Conservation (phyloP, 2,888 invertebrate species). For the Zygaena filipendulae region DNA sequence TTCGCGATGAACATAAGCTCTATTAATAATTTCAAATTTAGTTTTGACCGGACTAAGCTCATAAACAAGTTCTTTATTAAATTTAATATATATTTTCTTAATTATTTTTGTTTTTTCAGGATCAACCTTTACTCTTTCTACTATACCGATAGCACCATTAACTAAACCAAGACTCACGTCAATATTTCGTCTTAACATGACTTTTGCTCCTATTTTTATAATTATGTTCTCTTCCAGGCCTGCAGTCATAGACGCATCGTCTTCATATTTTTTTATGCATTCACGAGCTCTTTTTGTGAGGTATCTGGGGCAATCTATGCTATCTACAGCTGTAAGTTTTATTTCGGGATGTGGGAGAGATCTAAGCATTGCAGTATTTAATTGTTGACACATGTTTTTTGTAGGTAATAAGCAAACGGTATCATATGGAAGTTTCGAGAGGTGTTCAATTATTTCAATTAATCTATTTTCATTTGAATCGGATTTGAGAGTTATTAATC, state of each 20-base stretch:
- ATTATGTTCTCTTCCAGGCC: slow-evolving; percentile 15
- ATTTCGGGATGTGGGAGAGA: slow-evolving; percentile 6
- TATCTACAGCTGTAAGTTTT: slow-evolving; percentile 10
- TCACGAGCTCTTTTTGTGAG: slow-evolving; percentile 13
- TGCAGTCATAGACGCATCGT: slow-evolving; percentile 16
- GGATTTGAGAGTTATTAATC: slow-evolving; percentile 12
- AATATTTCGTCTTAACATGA: slow-evolving; percentile 16
- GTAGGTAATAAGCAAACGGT: slow-evolving; percentile 24
- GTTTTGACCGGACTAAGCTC: slow-evolving; percentile 9
- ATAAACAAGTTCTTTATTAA: slow-evolving; percentile 8
- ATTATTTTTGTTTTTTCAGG: slow-evolving; percentile 8
- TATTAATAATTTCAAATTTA: slow-evolving; percentile 17
- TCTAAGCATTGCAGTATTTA: slow-evolving; percentile 17
- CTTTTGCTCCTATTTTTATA: slow-evolving; percentile 14
- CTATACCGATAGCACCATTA: slow-evolving; percentile 13
- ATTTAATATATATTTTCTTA: slow-evolving; percentile 11
- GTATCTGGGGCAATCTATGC: slow-evolving; percentile 10
- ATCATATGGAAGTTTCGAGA: slow-evolving; percentile 17
- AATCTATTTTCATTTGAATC: slow-evolving; percentile 14
- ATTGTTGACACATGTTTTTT: slow-evolving; percentile 20
- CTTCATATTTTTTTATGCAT: slow-evolving; percentile 15
- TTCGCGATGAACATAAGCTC: slow-evolving; percentile 16
- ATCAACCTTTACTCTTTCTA: slow-evolving; percentile 10
- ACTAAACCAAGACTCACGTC: slow-evolving; percentile 14
- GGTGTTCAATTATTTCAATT: slow-evolving; percentile 17